Evolutionary conservation across 2,113 vertebrate genomes (phyloP).

Genomic region (Martes martes): DNA sequence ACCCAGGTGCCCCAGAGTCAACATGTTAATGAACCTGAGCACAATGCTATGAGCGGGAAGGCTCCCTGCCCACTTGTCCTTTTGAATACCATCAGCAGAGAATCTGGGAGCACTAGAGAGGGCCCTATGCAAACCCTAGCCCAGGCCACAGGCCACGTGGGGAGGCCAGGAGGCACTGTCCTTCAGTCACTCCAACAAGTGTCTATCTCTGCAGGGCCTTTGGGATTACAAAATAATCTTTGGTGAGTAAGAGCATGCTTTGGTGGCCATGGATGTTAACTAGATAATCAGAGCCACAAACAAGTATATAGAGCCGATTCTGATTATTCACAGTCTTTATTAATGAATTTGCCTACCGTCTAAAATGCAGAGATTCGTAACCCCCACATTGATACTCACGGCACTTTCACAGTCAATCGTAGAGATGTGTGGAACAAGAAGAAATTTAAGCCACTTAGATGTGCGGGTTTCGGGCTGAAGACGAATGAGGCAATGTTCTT

Average conservation of each 20-base stretch:
- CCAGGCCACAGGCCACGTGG: not conserved
- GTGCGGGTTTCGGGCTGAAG: not conserved
- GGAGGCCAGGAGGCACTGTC: not conserved
- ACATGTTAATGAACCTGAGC: not conserved
- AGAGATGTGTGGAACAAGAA: accelerated
- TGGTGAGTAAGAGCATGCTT: not conserved
- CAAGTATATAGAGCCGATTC: accelerated
- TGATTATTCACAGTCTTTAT: not conserved
- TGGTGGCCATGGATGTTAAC: not conserved
- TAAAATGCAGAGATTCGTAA: not conserved
- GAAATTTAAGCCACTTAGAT: not conserved
- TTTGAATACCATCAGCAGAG: not conserved
- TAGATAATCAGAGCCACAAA: not conserved
- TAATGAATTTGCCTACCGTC: not conserved
- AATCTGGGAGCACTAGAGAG: not conserved
- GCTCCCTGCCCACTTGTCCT: not conserved
- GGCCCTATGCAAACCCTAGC: not conserved
- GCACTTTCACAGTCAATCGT: accelerated
- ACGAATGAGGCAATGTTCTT: too few species aligned
- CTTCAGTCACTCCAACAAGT: not conserved
- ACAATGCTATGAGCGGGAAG: not conserved
- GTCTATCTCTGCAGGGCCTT: not conserved
- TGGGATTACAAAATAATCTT: not conserved
- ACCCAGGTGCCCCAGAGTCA: not conserved
- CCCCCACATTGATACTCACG: not conserved